These are phyloP conservation scores for Harpagifer antarcticus DNA, from an alignment of 2,797 vertebrate species.

Conservation along the genomic window DNA sequence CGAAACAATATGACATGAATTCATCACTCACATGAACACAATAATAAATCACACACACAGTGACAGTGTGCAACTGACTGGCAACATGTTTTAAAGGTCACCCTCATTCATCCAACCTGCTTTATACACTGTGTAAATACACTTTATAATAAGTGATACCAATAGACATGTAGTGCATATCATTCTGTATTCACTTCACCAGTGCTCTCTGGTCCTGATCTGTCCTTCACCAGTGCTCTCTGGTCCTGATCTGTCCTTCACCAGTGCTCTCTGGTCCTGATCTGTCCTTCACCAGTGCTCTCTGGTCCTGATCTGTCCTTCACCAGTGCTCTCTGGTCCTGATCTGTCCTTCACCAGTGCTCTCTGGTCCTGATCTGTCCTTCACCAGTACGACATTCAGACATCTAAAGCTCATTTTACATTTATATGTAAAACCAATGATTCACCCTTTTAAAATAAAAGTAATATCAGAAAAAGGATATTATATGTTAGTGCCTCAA, in stretches of 20 bases:
- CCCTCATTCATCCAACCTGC: constrained; percentile 12
- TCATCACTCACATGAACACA: constrained; percentile 40
- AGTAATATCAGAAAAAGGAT: not conserved
- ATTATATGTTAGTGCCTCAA: constrained; percentile 9
- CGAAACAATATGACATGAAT: constrained; percentile 58
- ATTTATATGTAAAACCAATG: not conserved
- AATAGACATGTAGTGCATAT: constrained; percentile 48
- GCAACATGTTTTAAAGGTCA: constrained; percentile 14
- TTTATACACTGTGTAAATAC: constrained; percentile 38
- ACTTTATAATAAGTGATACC: constrained; percentile 69
- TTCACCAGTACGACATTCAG: not conserved
- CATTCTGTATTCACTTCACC: constrained; percentile 6
- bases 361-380: no score
- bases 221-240: no score
- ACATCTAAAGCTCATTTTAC: constrained; percentile 1
- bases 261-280: no score
- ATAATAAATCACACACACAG: not conserved
- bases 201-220: no score
- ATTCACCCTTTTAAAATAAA: not conserved
- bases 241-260: no score
- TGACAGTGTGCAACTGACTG: constrained; percentile 25
- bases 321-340: no score
- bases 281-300: no score
- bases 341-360: no score
- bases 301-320: no score